These are phyloP conservation scores for Decapterus maruadsi DNA, from an alignment of 2,797 vertebrate species.

Conservation along the genomic window DNA sequence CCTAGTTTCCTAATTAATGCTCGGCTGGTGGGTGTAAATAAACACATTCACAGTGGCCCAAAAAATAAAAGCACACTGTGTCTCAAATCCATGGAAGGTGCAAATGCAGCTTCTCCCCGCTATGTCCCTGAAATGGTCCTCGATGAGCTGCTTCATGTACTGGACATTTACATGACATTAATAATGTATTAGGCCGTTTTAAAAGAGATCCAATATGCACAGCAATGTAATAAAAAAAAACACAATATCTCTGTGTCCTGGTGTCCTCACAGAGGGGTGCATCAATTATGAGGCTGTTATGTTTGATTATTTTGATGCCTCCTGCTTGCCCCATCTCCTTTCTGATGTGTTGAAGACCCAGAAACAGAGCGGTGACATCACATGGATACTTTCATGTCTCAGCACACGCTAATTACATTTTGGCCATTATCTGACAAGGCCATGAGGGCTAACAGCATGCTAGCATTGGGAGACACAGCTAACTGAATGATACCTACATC, in stretches of 20 bases:
- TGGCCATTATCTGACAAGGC: slow-evolving; percentile 53
- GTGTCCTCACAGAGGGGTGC: slow-evolving; percentile 3
- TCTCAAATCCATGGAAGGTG: slow-evolving; percentile 42
- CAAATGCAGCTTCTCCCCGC: slow-evolving; percentile 40
- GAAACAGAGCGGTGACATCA: slow-evolving; percentile 43
- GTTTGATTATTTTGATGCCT: slow-evolving; percentile 18
- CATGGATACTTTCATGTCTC: slow-evolving; percentile 61
- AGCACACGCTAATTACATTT: slow-evolving; percentile 65
- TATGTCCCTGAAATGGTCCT: background rate
- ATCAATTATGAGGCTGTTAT: slow-evolving; percentile 14
- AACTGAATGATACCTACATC: slow-evolving; percentile 21
- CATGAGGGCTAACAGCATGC: slow-evolving; percentile 33
- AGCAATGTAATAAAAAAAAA: slow-evolving; percentile 27
- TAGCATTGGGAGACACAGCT: slow-evolving; percentile 34
- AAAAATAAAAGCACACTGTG: slow-evolving; percentile 63
- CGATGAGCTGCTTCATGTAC: background rate
- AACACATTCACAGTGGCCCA: slow-evolving; percentile 78
- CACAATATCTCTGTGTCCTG: slow-evolving; percentile 18
- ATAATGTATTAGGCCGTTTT: slow-evolving; percentile 6
- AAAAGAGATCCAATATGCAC: slow-evolving; percentile 7
- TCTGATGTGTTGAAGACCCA: slow-evolving; percentile 29
- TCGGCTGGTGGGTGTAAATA: slow-evolving; percentile 79
- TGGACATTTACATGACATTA: slow-evolving; percentile 8
- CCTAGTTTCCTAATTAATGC: slow-evolving; percentile 84
- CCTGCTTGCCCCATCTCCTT: slow-evolving; percentile 7